Evolutionary conservation across 2,113 vertebrate genomes (phyloP).

Genomic region (Enhydra lutris): DNA sequence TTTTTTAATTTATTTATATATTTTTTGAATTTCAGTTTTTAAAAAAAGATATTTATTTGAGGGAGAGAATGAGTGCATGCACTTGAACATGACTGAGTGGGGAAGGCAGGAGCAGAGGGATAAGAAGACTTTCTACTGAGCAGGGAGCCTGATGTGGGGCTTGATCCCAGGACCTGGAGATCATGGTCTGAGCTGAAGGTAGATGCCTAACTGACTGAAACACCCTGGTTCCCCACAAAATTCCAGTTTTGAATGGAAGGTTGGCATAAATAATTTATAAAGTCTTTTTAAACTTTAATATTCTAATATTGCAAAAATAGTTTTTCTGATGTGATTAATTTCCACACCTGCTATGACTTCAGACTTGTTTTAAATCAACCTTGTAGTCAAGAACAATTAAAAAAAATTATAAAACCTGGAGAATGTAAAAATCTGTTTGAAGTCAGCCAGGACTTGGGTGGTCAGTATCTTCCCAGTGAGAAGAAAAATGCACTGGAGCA

Average conservation of each 20-base stretch:
- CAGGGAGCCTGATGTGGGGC: neutral
- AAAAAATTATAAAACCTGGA: slow-evolving; percentile 14
- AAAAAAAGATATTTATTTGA: neutral
- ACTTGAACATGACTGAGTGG: neutral
- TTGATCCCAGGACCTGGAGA: neutral
- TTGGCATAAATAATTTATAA: neutral
- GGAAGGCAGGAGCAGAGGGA: neutral
- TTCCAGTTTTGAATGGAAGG: neutral
- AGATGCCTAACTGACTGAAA: neutral
- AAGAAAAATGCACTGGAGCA: neutral
- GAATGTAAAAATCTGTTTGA: neutral
- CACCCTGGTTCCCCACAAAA: neutral
- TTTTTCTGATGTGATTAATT: neutral
- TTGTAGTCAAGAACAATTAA: slow-evolving; percentile 1
- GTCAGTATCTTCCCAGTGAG: neutral
- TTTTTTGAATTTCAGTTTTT: too few relatives aligned
- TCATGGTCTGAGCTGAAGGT: neutral
- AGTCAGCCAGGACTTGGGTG: neutral
- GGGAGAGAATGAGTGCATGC: neutral
- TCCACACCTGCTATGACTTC: neutral
- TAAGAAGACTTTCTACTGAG: neutral
- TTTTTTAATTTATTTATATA: too few relatives aligned
- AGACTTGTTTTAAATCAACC: neutral
- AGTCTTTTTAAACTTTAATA: neutral
- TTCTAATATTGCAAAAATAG: neutral